A percentile compares a stretch with the other conserved stretches of the same genome.
These are phyloP conservation scores for Poliocrania exsul DNA, from an alignment of 2,797 vertebrate species.

Conservation along the genomic window DNA sequence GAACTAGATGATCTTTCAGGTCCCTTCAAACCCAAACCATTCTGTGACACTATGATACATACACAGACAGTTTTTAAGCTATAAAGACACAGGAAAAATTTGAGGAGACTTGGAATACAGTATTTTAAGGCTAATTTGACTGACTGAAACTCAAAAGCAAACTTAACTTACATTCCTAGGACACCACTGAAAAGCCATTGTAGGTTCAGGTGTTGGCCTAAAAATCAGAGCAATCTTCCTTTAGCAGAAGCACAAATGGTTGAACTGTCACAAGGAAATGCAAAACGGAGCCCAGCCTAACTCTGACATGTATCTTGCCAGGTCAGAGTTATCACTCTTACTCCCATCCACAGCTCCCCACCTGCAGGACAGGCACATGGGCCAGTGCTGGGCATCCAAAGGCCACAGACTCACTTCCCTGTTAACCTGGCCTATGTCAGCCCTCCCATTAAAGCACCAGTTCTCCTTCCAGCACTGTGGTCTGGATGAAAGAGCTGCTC, in stretches of 20 bases:
- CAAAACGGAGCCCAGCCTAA: background rate
- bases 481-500: background rate
- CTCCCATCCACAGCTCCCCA: background rate
- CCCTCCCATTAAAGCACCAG: background rate
- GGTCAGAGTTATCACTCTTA: background rate
- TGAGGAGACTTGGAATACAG: background rate
- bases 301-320: background rate
- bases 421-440: background rate
- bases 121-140: background rate
- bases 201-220: background rate
- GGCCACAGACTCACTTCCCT: background rate
- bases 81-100: background rate
- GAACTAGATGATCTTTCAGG: background rate
- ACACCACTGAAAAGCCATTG: background rate
- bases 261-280: background rate
- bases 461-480: background rate
- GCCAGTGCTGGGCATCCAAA: background rate
- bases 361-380: accelerated
- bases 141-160: background rate
- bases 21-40: background rate
- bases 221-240: background rate
- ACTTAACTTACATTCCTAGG: background rate
- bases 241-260: background rate
- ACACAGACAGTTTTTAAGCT: background rate
- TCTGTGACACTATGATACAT: background rate